Evolutionary conservation across 2,113 vertebrate species (phyloP).

Genomic region (Anarhynchus alexandrinus): DNA sequence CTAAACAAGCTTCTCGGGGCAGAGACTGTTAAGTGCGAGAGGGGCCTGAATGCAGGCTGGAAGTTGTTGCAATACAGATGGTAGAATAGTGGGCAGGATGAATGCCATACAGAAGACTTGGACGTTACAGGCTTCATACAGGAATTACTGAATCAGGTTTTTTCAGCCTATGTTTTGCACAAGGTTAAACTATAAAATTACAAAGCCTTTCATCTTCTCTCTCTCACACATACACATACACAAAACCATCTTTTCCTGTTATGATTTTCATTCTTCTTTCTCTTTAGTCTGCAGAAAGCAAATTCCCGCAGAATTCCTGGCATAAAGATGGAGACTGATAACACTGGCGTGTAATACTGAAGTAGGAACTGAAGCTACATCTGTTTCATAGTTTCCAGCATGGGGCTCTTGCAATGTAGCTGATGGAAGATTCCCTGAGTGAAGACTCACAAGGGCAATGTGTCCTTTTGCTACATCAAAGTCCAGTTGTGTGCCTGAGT

Average conservation of each 20-base stretch:
- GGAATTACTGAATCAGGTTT: not conserved
- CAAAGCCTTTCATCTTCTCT: not conserved
- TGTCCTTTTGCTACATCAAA: not conserved
- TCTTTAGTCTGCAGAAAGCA: not conserved
- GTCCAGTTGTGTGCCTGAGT: not conserved
- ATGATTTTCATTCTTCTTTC: not conserved
- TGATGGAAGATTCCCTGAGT: not conserved
- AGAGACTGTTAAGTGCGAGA: not conserved
- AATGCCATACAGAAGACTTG: not conserved
- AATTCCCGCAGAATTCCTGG: conserved; percentile 27
- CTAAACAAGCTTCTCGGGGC: not conserved
- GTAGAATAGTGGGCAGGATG: not conserved
- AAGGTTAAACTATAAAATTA: not conserved
- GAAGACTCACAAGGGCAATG: not conserved
- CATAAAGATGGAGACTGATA: not conserved
- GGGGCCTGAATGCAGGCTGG: not conserved
- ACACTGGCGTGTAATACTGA: not conserved
- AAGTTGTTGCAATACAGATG: not conserved
- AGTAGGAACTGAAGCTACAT: not conserved
- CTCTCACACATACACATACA: not conserved
- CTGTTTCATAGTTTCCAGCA: not conserved
- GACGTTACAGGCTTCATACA: not conserved
- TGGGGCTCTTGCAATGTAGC: not conserved
- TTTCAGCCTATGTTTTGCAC: not conserved
- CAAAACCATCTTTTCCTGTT: not conserved